phyloP scores from a whole-genome alignment of 2,888 invertebrate genomes.

The Prosopocoilus inquinatus region DNA sequence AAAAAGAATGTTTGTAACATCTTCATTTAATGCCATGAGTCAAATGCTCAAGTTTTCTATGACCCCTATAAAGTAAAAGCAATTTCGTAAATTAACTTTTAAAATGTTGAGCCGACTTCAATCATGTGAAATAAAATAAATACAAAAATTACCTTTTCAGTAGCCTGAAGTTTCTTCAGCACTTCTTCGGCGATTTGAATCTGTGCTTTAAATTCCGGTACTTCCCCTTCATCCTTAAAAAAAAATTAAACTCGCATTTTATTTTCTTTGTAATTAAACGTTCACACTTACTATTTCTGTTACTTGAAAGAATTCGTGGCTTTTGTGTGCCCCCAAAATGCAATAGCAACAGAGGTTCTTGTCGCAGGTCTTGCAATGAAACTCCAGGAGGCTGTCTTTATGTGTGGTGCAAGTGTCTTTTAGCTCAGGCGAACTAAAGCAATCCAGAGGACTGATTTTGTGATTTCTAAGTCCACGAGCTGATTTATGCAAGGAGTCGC shows the following conservation, averaged over 20 bases:
- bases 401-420: slow-evolving; percentile 40
- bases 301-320: slow-evolving; percentile 40
- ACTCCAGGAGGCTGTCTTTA: slow-evolving; percentile 37
- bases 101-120: background rate
- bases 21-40: too few species aligned
- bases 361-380: slow-evolving; percentile 50
- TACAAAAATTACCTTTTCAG: slow-evolving; percentile 45
- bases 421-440: slow-evolving; percentile 21
- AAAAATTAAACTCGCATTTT: background rate
- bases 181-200: slow-evolving; percentile 34
- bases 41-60: too few species aligned
- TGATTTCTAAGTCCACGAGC: slow-evolving; percentile 43
- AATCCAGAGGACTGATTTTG: slow-evolving; percentile 24
- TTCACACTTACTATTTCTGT: slow-evolving; percentile 43
- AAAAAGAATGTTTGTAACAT: background rate
- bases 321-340: slow-evolving; percentile 43
- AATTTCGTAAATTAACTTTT: too few species aligned
- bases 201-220: slow-evolving; percentile 32
- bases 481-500: slow-evolving; percentile 42
- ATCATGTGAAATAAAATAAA: background rate
- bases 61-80: too few species aligned
- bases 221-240: slow-evolving; percentile 39
- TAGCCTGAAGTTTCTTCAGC: slow-evolving; percentile 35
- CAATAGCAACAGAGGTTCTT: slow-evolving; percentile 49
- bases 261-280: too few species aligned